These are phyloP conservation scores for Ommatoiulus sabulosus DNA, from an alignment of 2,888 invertebrate species.

Conservation along the genomic window DNA sequence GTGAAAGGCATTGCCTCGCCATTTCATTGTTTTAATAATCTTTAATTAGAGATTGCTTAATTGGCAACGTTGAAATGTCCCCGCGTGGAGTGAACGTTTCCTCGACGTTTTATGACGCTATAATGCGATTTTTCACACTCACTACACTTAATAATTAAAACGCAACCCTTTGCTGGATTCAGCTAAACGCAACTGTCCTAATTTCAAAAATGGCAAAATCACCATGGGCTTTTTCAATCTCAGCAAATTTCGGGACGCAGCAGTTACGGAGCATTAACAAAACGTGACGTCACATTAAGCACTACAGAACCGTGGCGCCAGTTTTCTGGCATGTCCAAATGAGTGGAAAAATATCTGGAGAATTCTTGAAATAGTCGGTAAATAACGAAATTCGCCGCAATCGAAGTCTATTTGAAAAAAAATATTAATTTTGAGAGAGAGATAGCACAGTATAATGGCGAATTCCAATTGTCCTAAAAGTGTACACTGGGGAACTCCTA, in stretches of 20 bases:
- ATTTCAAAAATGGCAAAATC: slow-evolving; percentile 31
- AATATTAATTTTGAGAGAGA: no score
- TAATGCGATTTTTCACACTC: slow-evolving; percentile 45
- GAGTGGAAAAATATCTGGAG: no score
- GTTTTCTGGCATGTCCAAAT: no score
- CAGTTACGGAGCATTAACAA: background rate
- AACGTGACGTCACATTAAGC: no score
- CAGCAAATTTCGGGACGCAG: background rate
- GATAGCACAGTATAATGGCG: no score
- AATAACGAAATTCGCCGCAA: no score
- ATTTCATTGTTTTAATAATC: slow-evolving; percentile 35
- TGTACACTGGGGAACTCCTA: no score
- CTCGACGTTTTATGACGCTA: slow-evolving; percentile 23
- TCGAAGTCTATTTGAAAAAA: no score
- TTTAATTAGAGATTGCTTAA: slow-evolving; percentile 15
- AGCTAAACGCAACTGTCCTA: background rate
- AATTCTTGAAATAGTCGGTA: no score
- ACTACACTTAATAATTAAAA: slow-evolving; percentile 37
- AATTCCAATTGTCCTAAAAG: no score
- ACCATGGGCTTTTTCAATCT: slow-evolving; percentile 1
- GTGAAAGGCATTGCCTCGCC: background rate
- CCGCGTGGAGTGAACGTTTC: background rate
- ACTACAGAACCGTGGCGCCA: no score
- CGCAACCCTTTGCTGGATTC: slow-evolving; percentile 10
- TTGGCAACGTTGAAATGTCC: background rate